A percentile compares a stretch with the other conserved stretches of the same genome.
Evolutionary conservation across 1,140 invertebrate species (phyloP).

Genomic region (Drosophila chauvacae): DNA sequence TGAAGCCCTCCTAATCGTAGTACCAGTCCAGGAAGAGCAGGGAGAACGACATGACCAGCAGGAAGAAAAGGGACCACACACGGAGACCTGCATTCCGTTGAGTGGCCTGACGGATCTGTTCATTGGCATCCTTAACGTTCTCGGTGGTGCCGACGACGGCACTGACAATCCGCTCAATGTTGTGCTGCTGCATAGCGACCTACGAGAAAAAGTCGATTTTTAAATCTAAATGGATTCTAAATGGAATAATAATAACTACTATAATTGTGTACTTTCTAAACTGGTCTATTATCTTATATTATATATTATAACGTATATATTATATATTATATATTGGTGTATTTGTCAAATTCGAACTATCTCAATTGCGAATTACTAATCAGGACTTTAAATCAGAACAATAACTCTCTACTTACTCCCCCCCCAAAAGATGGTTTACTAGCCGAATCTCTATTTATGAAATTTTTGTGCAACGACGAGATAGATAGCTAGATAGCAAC

Average conservation of each 20-base stretch:
- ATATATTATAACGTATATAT: neutral
- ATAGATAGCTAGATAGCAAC: constrained; percentile 17
- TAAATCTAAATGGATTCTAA: constrained; percentile 1
- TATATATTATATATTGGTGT: constrained; percentile 14
- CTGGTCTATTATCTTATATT: constrained; percentile 17
- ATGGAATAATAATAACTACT: neutral
- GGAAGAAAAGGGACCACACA: constrained; percentile 97
- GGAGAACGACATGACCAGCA: constrained; percentile 97
- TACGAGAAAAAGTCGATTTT: constrained; percentile 43
- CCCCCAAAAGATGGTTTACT: constrained; percentile 4
- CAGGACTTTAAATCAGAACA: constrained; percentile 9
- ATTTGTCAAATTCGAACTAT: constrained; percentile 5
- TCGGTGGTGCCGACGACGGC: constrained; percentile 96
- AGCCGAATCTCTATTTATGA: constrained; percentile 6
- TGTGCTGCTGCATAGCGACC: constrained; percentile 94
- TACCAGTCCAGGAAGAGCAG: constrained; percentile 99
- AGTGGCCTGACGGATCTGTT: constrained; percentile 97
- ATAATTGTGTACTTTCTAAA: constrained; percentile 6
- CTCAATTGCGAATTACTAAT: constrained; percentile 8
- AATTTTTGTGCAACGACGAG: neutral
- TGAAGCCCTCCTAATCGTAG: constrained; percentile 90
- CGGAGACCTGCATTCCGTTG: constrained; percentile 97
- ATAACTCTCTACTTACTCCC: constrained; percentile 12
- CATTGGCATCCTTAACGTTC: constrained; percentile 98
- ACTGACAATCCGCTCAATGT: constrained; percentile 94